Evolutionary conservation across 2,113 vertebrate genomes (phyloP).

Genomic region (Suncus etruscus): DNA sequence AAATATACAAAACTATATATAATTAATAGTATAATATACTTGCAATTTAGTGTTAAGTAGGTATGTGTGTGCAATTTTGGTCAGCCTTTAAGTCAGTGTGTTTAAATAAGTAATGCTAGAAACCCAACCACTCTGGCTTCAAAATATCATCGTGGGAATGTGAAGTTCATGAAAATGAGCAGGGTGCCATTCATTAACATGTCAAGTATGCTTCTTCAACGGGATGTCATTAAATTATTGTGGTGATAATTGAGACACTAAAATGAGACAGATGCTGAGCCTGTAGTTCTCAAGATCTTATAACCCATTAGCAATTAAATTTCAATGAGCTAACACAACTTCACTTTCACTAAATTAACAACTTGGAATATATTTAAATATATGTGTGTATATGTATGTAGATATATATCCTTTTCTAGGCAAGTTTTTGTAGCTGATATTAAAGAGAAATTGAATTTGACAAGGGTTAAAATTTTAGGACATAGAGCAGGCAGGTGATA

Average conservation of each 20-base stretch:
- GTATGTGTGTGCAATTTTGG: conserved; percentile 26
- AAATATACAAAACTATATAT: conserved; percentile 78
- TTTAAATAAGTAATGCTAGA: conserved; percentile 71
- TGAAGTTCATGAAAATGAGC: conserved; percentile 80
- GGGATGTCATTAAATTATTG: conserved; percentile 85
- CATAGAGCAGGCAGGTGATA: background rate
- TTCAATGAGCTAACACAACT: conserved; percentile 85
- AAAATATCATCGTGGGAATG: conserved; percentile 83
- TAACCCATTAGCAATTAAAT: conserved; percentile 87
- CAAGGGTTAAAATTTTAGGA: background rate
- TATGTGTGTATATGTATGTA: conserved; percentile 60
- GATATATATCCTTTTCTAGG: conserved; percentile 57
- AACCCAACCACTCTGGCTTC: conserved; percentile 80
- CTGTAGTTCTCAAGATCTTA: conserved; percentile 83
- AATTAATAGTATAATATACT: conserved; percentile 74
- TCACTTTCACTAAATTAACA: conserved; percentile 83
- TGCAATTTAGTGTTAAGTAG: conserved; percentile 71
- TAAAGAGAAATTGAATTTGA: conserved; percentile 40
- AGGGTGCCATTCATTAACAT: conserved; percentile 85
- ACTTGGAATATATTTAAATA: conserved; percentile 76
- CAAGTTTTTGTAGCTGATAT: conserved; percentile 26
- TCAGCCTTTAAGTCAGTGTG: background rate
- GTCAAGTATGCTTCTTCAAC: conserved; percentile 83
- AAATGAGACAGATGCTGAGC: conserved; percentile 86
- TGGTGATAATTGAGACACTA: conserved; percentile 87